Evolutionary conservation across 2,888 invertebrate genomes (phyloP).

Genomic region (Catocala nupta): DNA sequence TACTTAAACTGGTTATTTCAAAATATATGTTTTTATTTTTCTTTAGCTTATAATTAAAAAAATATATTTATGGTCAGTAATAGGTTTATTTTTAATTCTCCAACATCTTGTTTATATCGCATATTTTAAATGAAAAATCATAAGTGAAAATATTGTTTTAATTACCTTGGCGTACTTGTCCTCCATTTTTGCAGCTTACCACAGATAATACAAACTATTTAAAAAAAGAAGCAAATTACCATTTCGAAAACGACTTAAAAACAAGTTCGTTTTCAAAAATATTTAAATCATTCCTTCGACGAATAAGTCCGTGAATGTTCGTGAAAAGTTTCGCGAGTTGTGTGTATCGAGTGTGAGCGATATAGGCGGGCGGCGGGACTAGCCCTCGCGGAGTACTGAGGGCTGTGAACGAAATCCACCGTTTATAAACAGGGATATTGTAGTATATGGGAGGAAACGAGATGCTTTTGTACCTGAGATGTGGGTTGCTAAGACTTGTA

Average conservation of each 20-base stretch:
- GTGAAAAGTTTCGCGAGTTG: conserved; percentile 42
- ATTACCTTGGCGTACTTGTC: neutral
- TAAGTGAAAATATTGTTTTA: no score
- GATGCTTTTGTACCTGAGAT: conserved; percentile 1
- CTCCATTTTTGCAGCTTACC: neutral
- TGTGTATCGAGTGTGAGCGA: conserved; percentile 15
- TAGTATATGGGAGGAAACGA: conserved; percentile 37
- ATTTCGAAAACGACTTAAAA: conserved; percentile 11
- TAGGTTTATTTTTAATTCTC: no score
- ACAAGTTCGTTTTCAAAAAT: conserved; percentile 10
- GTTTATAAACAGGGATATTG: conserved; percentile 65
- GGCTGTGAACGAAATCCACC: conserved; percentile 56
- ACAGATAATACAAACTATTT: neutral
- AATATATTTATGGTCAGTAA: no score
- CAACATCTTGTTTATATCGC: no score
- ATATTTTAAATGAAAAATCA: no score
- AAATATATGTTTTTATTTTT: no score
- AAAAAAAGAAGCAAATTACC: conserved; percentile 10
- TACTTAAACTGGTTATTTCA: no score
- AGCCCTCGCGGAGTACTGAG: conserved; percentile 74
- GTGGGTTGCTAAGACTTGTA: no score
- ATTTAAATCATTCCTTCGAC: conserved; percentile 6
- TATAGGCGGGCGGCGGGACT: conserved; percentile 45
- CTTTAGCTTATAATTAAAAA: no score
- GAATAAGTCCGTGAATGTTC: conserved; percentile 7